Evolutionary conservation across 1,140 invertebrate genomes (phyloP), one percentile per base, ranked within the genome.

Genomic region (Drosophila nikananu): DNA sequence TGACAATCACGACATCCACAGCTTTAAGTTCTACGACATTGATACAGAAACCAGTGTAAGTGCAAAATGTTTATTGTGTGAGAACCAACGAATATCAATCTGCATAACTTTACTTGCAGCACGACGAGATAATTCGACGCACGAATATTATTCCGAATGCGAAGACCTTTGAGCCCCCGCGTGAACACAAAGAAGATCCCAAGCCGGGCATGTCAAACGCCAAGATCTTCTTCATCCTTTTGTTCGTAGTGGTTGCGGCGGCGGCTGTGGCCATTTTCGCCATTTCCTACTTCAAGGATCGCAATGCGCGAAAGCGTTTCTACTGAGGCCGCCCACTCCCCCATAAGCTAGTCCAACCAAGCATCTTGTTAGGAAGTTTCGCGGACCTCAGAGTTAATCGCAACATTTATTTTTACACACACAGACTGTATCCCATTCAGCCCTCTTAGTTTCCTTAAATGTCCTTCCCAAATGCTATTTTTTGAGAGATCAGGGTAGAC

Each of bases 1-100:
- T 51, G 99, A 99, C 95, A 99, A 98, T 93, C 99, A 99, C 94
- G 99, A 99, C 93, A 95, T 99, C 68, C 95, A 99, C 57, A 96
- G 97, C 10, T 95, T 99, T 52, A 97, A 98, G 93, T 95, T 98
- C 74, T 99, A 97, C 91, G 97, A 99, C 93, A 94, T 99, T 59
- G 97, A 98, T 90, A 91, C 95, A 41, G 94, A 96, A 51, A 95
- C 96, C 68, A 95, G 95, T 91, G 96, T 97, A 93, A 95, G 87
- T 76, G 51, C 15, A 17, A 21, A 10, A 17, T 12, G 19, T 49
- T 46, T 52, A 35, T 9, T 23, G 6, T 37, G 21, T 9, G 2
- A 6, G 8, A 23, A 17, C 8, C 15, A 2, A 23, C 5, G 0
- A 21, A 17, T 6, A 23, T 17, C 13, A 0, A 12, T 13, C n/a